Evolutionary conservation across 37 sponge, comb jelly and placozoan genomes (phyloP), one percentile per base, ranked within the genome.

Genomic region (Oscarella lobularis): DNA sequence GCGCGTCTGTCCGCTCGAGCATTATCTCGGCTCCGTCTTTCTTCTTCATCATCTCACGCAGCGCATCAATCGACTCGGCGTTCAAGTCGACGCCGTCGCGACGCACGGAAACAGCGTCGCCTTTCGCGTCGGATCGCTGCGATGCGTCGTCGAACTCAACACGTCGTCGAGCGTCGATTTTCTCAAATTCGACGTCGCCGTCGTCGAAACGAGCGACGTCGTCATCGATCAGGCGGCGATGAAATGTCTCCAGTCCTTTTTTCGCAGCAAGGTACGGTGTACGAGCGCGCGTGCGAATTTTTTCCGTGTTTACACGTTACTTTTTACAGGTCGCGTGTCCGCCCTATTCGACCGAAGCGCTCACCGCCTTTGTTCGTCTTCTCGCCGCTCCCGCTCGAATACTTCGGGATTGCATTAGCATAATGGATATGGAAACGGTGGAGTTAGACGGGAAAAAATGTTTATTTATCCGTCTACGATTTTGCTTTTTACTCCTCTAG

Each of bases 381-480:
- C 74, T 89, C 20, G 37, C 67, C 31, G 36, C 85, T 4, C 90
- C 90, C 0, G 66, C 82, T 0, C 36, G 39, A 0, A 29, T 75
- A 0, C 80, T 85, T 33, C 82, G 80, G 75, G 79, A 83, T 54
- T 85, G 83, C 67, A 80, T 85, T 4, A 82, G 83, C 67, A 55
- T 89, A 27, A 72, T 89, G 41, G 79, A 76, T 14, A 73, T 77
- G 33, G 86, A 89, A 14, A 48, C 82, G 90, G 90, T 89, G 38
- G 9, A 27, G 4, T 1, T 38, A 34, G 35, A 2, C 0, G 35
- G 0, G 35, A 33, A 0, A n/a, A n/a, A n/a, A n/a, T n/a, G n/a
- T n/a, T n/a, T n/a, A n/a, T n/a, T 14, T 27, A 14, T 73, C 4
- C n/a, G n/a, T n/a, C 60, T 48, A 48, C 9, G 60, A 20, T 48